Conservation (phyloP, 2,113 vertebrate genomes). For the Otus sunia region DNA sequence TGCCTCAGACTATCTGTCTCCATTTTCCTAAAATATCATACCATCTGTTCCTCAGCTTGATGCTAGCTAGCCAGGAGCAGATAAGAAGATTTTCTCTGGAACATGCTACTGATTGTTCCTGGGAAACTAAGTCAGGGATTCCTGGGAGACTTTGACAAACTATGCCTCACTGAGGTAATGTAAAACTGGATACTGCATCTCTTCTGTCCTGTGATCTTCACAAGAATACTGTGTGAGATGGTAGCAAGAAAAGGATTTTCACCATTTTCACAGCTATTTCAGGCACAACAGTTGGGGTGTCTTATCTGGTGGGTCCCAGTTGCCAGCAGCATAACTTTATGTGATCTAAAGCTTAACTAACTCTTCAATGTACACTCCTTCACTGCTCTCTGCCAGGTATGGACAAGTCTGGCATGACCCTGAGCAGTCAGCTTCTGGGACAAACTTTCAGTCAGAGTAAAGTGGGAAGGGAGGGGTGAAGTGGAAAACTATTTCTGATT, state of each 20-base stretch:
- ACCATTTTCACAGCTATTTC: neutral
- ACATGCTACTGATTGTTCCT: neutral
- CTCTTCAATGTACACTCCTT: neutral
- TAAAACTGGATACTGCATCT: neutral
- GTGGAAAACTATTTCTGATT: neutral
- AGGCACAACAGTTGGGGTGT: neutral
- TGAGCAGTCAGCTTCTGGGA: neutral
- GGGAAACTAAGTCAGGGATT: neutral
- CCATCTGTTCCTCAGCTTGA: conserved; percentile 12
- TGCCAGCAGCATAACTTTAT: neutral
- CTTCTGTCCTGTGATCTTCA: neutral
- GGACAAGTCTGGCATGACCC: rapidly evolving
- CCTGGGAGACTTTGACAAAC: neutral
- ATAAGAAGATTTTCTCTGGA: conserved; percentile 4
- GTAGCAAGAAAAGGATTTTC: neutral
- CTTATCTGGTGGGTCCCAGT: neutral
- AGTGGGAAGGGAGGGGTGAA: neutral
- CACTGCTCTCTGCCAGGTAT: neutral
- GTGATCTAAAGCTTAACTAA: neutral
- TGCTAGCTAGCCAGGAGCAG: neutral
- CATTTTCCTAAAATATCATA: neutral
- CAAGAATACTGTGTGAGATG: neutral
- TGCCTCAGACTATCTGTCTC: neutral
- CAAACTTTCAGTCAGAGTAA: rapidly evolving
- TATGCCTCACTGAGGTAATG: neutral